These are phyloP conservation scores for Aphaenogaster floridana DNA, from an alignment of 1,140 invertebrate species.

Conservation along the genomic window DNA sequence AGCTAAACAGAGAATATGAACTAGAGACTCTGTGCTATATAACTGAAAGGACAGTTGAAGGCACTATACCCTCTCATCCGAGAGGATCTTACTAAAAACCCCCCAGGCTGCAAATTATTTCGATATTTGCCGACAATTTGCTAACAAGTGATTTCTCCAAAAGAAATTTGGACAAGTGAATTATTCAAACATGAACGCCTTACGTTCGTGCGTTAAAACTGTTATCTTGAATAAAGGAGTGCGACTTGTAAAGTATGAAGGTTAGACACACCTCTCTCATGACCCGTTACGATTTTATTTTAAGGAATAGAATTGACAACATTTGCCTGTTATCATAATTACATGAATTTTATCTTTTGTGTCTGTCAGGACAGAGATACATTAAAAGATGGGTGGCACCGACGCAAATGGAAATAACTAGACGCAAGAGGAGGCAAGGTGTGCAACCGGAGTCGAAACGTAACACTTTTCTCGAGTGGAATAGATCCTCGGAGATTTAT, in stretches of 20 bases:
- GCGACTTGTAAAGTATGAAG: conserved; percentile 49
- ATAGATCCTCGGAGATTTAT: conserved; percentile 95
- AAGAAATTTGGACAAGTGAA: background rate
- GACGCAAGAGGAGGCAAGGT: conserved; percentile 81
- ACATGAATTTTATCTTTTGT: background rate
- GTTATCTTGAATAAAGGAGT: conserved; percentile 5
- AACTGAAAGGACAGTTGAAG: too few relatives aligned
- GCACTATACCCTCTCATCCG: too few relatives aligned
- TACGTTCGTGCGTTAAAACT: conserved; percentile 59
- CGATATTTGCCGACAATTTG: background rate
- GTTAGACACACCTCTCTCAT: conserved; percentile 50
- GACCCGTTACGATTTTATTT: conserved; percentile 2
- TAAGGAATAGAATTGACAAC: background rate
- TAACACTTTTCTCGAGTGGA: conserved; percentile 93
- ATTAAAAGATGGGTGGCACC: conserved; percentile 88
- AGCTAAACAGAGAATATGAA: too few relatives aligned
- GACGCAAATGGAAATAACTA: conserved; percentile 85
- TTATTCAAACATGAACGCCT: conserved; percentile 63
- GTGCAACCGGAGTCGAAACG: conserved; percentile 85
- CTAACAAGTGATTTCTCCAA: background rate
- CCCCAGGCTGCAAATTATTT: background rate
- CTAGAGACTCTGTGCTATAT: too few relatives aligned
- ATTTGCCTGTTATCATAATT: background rate
- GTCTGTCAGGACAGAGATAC: conserved; percentile 76
- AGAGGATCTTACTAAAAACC: too few relatives aligned